Conservation (phyloP, 2,113 vertebrate species). For the Thryonomys swinderianus region DNA sequence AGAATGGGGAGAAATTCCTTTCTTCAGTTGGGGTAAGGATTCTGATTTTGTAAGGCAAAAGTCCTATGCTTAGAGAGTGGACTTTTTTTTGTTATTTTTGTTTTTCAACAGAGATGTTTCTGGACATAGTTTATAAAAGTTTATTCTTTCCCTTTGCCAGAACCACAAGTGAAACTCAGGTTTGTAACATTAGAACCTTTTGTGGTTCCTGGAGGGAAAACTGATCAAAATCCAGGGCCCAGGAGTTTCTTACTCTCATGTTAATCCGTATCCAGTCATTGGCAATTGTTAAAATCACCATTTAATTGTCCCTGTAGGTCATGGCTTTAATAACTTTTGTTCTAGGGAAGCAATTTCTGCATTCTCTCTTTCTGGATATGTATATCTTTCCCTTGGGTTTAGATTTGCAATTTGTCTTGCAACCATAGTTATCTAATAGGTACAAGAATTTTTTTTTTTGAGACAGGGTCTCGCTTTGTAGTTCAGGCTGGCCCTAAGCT, state of each 20-base stretch:
- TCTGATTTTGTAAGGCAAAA: not conserved
- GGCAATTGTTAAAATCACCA: not conserved
- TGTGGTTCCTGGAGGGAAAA: not conserved
- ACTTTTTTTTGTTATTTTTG: not conserved
- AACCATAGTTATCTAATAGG: not conserved
- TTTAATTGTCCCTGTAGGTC: not conserved
- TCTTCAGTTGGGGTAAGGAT: not conserved
- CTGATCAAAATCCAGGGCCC: not conserved
- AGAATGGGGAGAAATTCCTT: not conserved
- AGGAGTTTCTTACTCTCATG: not conserved
- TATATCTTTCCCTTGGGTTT: not conserved
- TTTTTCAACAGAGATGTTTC: not conserved
- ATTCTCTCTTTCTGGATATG: not conserved
- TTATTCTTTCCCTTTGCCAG: not conserved
- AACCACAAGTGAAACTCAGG: not conserved
- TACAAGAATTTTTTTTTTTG: too few species aligned
- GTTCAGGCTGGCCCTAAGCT: too few species aligned
- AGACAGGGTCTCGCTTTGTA: too few species aligned
- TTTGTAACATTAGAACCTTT: not conserved
- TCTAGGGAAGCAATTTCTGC: not conserved
- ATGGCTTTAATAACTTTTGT: not conserved
- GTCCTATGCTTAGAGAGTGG: not conserved
- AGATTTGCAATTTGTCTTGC: conserved; percentile 5
- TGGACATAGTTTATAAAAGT: not conserved
- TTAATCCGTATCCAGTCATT: not conserved